Percentiles rank a stretch among this genome's conserved stretches.
Evolutionary conservation across 2,888 invertebrate genomes (phyloP).

Genomic region (Trichogramma evanescens): DNA sequence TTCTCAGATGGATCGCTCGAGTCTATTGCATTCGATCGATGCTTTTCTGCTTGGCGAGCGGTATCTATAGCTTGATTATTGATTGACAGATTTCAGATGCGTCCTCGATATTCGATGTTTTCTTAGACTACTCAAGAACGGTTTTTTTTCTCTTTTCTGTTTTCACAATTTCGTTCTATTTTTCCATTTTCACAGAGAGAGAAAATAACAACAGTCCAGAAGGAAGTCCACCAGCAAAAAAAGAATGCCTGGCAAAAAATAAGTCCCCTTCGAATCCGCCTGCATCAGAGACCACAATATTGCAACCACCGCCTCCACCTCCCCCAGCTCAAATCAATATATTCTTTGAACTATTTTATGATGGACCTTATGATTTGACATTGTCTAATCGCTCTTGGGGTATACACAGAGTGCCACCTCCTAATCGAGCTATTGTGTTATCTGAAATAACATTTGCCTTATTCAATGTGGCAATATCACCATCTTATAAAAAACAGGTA

Average conservation of each 20-base stretch:
- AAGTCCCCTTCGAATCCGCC: slow-evolving; percentile 6
- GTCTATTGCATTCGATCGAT: too few species aligned
- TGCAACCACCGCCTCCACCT: slow-evolving; percentile 9
- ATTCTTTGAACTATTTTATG: slow-evolving; percentile 21
- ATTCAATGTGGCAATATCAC: slow-evolving; percentile 14
- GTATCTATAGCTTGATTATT: too few species aligned
- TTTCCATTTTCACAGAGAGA: slow-evolving; percentile 7
- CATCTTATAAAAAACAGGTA: slow-evolving; percentile 22
- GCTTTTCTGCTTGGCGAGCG: too few species aligned
- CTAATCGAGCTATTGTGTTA: slow-evolving; percentile 21
- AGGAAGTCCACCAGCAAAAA: slow-evolving; percentile 15
- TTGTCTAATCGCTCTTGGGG: slow-evolving; percentile 21
- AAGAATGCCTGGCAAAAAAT: slow-evolving; percentile 14
- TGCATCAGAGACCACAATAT: slow-evolving; percentile 3
- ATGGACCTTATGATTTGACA: slow-evolving; percentile 21
- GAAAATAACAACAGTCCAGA: slow-evolving; percentile 12
- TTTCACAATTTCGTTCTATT: background rate
- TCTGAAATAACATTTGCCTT: slow-evolving; percentile 21
- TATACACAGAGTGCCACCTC: slow-evolving; percentile 22
- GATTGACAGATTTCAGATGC: too few species aligned
- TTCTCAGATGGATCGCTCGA: too few species aligned
- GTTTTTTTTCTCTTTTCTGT: background rate
- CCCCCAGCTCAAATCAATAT: slow-evolving; percentile 9
- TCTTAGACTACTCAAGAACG: background rate
- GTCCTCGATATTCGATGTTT: background rate